These are phyloP conservation scores for Aratinga solstitialis DNA, from an alignment of 2,797 vertebrate species.

Conservation along the genomic window DNA sequence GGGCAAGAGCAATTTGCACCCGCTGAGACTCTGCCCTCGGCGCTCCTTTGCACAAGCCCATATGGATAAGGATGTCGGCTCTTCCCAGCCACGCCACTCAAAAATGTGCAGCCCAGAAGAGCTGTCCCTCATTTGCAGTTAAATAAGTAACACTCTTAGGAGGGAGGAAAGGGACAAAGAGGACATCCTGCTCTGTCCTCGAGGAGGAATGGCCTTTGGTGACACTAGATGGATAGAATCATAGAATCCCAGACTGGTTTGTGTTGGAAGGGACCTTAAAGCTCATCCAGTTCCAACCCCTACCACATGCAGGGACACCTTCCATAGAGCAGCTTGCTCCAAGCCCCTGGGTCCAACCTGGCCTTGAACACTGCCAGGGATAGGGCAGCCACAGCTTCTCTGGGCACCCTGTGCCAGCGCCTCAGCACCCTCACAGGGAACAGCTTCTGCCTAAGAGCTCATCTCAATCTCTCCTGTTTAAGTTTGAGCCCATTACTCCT, in stretches of 20 bases:
- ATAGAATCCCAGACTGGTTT: not conserved
- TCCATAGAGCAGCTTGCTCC: not conserved
- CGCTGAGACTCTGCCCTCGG: not conserved
- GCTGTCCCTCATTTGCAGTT: not conserved
- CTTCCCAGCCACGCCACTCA: not conserved
- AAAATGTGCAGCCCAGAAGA: not conserved
- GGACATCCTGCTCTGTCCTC: not conserved
- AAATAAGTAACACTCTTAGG: not conserved
- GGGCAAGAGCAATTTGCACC: not conserved
- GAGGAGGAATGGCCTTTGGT: not conserved
- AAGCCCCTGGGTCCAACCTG: not conserved
- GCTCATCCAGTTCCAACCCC: not conserved
- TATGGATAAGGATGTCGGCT: accelerated
- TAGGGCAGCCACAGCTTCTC: no score
- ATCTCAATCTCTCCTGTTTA: not conserved
- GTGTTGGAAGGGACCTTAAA: not conserved
- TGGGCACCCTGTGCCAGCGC: not conserved
- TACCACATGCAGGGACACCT: not conserved
- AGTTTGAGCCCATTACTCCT: not conserved
- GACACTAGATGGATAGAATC: not conserved
- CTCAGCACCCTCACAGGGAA: not conserved
- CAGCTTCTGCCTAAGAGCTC: not conserved
- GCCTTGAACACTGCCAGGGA: no score
- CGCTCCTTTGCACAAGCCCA: not conserved
- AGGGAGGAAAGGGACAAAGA: not conserved